Percentiles rank a stretch among this genome's conserved stretches.
phyloP scores from a whole-genome alignment of 1,140 invertebrate genomes.

The Pemphigus obesinymphae region DNA sequence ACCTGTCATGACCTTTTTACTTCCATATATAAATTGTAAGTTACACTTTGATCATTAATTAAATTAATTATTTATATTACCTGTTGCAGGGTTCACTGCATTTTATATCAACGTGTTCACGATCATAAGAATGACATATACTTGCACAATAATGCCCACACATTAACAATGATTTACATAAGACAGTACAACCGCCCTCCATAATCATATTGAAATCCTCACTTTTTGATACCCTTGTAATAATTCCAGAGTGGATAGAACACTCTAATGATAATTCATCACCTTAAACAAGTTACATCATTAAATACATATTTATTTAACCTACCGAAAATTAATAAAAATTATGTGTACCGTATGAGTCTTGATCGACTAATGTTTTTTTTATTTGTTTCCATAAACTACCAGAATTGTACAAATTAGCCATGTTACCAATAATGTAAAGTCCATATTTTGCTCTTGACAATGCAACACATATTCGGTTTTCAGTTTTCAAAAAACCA shows the following conservation, averaged over 20 bases:
- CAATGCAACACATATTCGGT: constrained; percentile 76
- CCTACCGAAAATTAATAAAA: neutral
- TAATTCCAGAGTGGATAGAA: neutral
- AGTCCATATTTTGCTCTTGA: constrained; percentile 72
- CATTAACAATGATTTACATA: constrained; percentile 47
- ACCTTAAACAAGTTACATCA: neutral
- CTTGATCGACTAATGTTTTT: constrained; percentile 13
- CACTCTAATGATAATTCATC: constrained; percentile 7
- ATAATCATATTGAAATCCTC: constrained; percentile 46
- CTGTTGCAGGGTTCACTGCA: constrained; percentile 52
- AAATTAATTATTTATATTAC: too few species aligned
- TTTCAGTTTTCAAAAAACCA: constrained; percentile 64
- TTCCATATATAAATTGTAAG: too few species aligned
- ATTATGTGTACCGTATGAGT: constrained; percentile 49
- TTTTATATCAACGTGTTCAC: constrained; percentile 51
- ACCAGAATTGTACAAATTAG: constrained; percentile 40
- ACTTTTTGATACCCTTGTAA: constrained; percentile 46
- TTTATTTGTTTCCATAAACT: constrained; percentile 43
- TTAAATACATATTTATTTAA: neutral
- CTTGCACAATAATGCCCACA: constrained; percentile 58
- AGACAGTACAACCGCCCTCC: constrained; percentile 49
- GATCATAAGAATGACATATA: constrained; percentile 55
- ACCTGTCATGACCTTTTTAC: too few species aligned
- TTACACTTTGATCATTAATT: too few species aligned
- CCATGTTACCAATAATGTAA: constrained; percentile 57